Evolutionary conservation across 2,888 invertebrate genomes (phyloP), one percentile per base, ranked within the genome.

Genomic region (Thereva nobilitata): DNA sequence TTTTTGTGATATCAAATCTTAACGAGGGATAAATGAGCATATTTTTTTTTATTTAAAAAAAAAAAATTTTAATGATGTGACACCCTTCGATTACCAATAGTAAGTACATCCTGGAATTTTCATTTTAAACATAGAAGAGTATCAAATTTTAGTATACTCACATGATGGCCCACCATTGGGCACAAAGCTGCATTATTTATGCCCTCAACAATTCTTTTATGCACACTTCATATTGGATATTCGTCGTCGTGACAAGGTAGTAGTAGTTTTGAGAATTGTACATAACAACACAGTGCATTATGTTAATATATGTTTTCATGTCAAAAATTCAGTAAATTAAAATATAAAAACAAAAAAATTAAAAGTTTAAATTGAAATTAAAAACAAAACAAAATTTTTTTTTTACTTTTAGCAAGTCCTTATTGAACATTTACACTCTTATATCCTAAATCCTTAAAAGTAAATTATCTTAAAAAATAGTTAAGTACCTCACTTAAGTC

Each of bases 401-500:
- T 38, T 67, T 10, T 45, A n/a, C 35, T n/a, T 23, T 44, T 44
- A n/a, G 44, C 44, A 44, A 9, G 44, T 9, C n/a, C 38, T 37
- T 44, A 53, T 57, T 55, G 37, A 35, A 23, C 10, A 7, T 7
- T 40, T 54, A 52, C 42, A 41, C 61, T 42, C 9, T 8, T 9
- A 23, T 23, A 23, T 23, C 23, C 23, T 23, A 23, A 23, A 23
- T 23, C 23, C 23, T 23, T 10, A 55, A 54, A 55, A 55, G 23
- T 23, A 41, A 9, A 40, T n/a, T n/a, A 63, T 72, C 57, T 72
- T 69, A 53, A 53, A 10, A n/a, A 8, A 3, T 37, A 53, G n/a
- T 71, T 71, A 76, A 75, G 72, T 85, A 86, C 90, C 86, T 87
- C 87, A 83, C 90, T 90, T 84, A 90, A 84, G 74, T 90, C 90